Evolutionary conservation across 1,140 invertebrate species (phyloP).

Genomic region (Cryptotermes secundus): DNA sequence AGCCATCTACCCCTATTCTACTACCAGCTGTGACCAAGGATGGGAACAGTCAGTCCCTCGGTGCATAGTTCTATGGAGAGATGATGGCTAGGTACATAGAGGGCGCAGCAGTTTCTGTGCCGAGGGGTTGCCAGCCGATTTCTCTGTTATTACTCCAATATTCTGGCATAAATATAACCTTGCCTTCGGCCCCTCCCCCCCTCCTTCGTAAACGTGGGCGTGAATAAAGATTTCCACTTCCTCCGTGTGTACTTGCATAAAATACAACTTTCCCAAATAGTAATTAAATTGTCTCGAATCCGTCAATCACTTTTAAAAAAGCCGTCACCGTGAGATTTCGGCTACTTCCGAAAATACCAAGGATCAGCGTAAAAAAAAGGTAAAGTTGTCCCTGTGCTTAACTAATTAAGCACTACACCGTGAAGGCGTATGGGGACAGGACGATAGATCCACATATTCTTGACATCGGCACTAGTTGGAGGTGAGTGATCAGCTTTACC

Average conservation of each 20-base stretch:
- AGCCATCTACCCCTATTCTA: constrained; percentile 18
- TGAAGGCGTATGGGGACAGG: too few relatives aligned
- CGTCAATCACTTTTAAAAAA: too few relatives aligned
- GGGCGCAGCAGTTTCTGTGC: background rate
- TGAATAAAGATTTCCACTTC: background rate
- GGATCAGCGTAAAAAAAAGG: too few relatives aligned
- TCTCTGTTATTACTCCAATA: background rate
- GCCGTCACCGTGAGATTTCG: too few relatives aligned
- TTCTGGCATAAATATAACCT: background rate
- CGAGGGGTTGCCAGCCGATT: background rate
- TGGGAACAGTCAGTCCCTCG: background rate
- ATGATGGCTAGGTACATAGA: background rate
- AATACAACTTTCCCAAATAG: too few relatives aligned
- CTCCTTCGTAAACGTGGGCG: background rate
- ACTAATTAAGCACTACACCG: too few relatives aligned
- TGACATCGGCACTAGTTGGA: too few relatives aligned
- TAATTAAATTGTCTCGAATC: background rate
- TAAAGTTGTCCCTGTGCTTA: too few relatives aligned
- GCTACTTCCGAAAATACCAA: too few relatives aligned
- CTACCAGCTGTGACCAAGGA: constrained; percentile 16
- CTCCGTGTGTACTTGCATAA: too few relatives aligned
- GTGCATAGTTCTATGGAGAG: background rate
- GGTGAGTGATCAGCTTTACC: too few relatives aligned
- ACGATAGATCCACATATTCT: too few relatives aligned
- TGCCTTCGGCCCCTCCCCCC: background rate